phyloP scores from a whole-genome alignment of 2,113 vertebrate genomes.

The Naja naja region DNA sequence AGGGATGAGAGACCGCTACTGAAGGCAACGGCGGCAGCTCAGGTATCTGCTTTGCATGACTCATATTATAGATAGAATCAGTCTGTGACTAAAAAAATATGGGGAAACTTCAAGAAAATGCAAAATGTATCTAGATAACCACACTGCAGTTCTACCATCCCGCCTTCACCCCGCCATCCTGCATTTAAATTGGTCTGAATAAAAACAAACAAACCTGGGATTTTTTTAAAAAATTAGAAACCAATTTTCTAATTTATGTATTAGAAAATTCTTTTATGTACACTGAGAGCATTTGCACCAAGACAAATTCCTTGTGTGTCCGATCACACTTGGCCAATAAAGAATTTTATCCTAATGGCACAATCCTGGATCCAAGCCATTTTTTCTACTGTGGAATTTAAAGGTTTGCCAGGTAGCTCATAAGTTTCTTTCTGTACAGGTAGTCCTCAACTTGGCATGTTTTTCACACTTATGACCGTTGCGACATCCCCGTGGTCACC shows the following conservation, averaged over 20 bases:
- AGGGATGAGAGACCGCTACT: conserved; percentile 53
- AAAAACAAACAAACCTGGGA: not conserved
- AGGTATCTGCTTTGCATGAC: conserved; percentile 35
- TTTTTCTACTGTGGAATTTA: not conserved
- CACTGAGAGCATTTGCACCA: too few species aligned
- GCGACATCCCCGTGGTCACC: too few species aligned
- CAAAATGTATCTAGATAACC: too few species aligned
- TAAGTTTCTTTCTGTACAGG: not conserved
- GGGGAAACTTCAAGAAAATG: conserved; percentile 12
- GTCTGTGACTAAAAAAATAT: conserved; percentile 54
- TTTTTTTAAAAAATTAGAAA: not conserved
- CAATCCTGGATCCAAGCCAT: not conserved
- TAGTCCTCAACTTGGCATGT: too few species aligned
- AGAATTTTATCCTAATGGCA: too few species aligned
- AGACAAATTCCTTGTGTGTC: too few species aligned
- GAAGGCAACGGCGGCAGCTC: conserved; percentile 57
- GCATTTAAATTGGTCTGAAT: not conserved
- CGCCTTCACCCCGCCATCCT: not conserved
- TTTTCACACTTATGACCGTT: too few species aligned
- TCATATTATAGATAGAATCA: conserved; percentile 69
- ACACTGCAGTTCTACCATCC: not conserved
- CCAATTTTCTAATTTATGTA: too few species aligned
- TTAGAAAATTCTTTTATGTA: too few species aligned
- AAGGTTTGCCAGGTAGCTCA: too few species aligned
- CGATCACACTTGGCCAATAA: too few species aligned